Percentiles rank a stretch among this genome's conserved stretches.
These are phyloP conservation scores for Rhea pennata DNA, from an alignment of 2,113 vertebrate genomes.

Conservation along the genomic window DNA sequence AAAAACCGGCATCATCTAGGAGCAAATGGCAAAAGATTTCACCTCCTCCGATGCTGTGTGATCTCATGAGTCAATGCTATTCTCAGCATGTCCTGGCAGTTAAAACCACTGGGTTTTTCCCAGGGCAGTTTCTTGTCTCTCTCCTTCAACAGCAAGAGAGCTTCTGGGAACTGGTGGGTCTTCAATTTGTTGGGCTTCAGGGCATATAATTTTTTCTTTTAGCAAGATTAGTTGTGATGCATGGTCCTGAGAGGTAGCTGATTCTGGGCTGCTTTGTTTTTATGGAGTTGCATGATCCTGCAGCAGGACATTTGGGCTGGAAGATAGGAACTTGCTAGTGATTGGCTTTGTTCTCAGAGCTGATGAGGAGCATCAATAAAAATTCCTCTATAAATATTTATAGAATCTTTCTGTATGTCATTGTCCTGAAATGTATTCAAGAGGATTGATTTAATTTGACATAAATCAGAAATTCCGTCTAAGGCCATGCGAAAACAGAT, in stretches of 20 bases:
- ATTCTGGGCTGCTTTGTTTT: background rate
- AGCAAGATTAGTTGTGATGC: background rate
- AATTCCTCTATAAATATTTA: background rate
- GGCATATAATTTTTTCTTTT: background rate
- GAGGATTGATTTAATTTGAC: background rate
- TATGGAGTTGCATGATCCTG: rapidly evolving
- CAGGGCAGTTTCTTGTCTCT: rapidly evolving
- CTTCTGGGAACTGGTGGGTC: background rate
- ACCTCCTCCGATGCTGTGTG: rapidly evolving
- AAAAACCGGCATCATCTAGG: background rate
- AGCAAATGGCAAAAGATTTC: background rate
- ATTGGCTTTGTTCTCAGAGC: background rate
- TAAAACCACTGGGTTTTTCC: background rate
- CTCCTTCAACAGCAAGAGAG: background rate
- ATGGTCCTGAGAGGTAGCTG: background rate
- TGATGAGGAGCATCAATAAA: background rate
- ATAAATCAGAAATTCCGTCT: background rate
- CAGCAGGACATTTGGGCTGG: background rate
- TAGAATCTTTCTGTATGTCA: background rate
- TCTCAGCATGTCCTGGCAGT: background rate
- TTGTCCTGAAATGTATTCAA: background rate
- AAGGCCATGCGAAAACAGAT: background rate
- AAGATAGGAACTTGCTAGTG: background rate
- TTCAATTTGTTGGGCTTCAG: background rate
- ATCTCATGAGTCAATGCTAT: rapidly evolving